Percentiles rank a stretch among this genome's conserved stretches.
Evolutionary conservation across 2,888 invertebrate genomes (phyloP).

Genomic region (Heterodera filipjevi): DNA sequence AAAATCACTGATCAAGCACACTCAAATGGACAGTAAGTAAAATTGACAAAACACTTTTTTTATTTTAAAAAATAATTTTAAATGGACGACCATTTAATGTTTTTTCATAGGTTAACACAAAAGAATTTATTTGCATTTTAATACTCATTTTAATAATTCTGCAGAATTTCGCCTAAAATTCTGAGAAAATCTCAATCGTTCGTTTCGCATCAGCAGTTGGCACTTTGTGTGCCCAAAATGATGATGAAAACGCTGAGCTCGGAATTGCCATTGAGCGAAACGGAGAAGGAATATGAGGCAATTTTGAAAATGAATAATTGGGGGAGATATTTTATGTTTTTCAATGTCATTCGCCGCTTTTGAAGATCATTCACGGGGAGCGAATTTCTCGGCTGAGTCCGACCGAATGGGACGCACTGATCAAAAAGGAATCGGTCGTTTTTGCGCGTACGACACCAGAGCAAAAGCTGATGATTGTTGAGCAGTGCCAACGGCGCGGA

Average conservation of each 20-base stretch:
- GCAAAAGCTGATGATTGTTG: constrained; percentile 47
- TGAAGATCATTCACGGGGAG: constrained; percentile 36
- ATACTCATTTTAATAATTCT: too few species aligned
- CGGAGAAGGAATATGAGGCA: not conserved
- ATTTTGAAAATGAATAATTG: not conserved
- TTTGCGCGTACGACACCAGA: constrained; percentile 46
- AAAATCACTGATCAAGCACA: not conserved
- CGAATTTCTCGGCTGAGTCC: constrained; percentile 34
- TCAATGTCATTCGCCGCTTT: not conserved
- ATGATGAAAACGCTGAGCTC: constrained; percentile 4
- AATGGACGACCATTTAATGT: too few species aligned
- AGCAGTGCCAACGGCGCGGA: constrained; percentile 44
- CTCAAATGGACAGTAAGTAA: constrained; percentile 18
- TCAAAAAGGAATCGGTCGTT: constrained; percentile 33
- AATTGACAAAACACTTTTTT: too few species aligned
- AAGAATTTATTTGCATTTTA: too few species aligned
- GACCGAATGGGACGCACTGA: constrained; percentile 37
- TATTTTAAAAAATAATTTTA: too few species aligned
- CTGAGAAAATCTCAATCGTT: not conserved
- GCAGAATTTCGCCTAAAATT: not conserved
- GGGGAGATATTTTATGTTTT: too few species aligned
- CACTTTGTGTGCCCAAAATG: constrained; percentile 4
- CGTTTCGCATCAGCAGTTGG: not conserved
- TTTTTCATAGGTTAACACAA: too few species aligned
- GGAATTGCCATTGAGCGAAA: not conserved